Percentiles rank a stretch among this genome's conserved stretches.
Evolutionary conservation across 2,113 vertebrate species (phyloP).

Genomic region (Ginglymostoma cirratum): DNA sequence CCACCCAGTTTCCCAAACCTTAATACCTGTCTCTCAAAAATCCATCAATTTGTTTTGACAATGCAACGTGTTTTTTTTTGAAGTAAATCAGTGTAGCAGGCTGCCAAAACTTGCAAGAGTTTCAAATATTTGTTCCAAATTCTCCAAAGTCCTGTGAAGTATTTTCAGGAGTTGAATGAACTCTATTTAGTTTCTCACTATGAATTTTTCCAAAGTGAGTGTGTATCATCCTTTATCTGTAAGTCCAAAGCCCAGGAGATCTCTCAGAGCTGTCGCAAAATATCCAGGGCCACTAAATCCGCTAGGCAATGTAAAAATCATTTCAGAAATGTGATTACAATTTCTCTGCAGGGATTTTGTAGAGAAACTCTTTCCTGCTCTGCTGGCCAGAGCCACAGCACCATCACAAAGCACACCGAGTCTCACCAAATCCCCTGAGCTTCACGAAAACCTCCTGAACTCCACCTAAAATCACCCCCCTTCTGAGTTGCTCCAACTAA

Average conservation of each 20-base stretch:
- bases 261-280: too few species aligned
- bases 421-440: background rate
- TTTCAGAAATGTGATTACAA: too few species aligned
- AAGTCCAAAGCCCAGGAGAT: too few species aligned
- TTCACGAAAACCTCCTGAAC: background rate
- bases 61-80: background rate
- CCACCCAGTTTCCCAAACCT: background rate
- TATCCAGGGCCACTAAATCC: too few species aligned
- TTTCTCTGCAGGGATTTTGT: too few species aligned
- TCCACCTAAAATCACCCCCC: too few species aligned
- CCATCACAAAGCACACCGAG: background rate
- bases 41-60: background rate
- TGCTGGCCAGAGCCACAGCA: too few species aligned
- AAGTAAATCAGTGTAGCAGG: background rate
- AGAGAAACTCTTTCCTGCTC: too few species aligned
- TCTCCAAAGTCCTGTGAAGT: background rate
- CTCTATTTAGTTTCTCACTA: background rate
- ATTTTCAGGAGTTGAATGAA: background rate
- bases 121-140: background rate
- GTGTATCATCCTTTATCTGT: background rate
- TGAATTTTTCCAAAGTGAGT: background rate
- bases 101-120: background rate
- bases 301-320: too few species aligned
- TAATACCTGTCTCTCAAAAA: background rate
- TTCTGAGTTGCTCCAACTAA: too few species aligned